Evolutionary conservation across 1,140 invertebrate species (phyloP).

Genomic region (Maconellicoccus hirsutus): DNA sequence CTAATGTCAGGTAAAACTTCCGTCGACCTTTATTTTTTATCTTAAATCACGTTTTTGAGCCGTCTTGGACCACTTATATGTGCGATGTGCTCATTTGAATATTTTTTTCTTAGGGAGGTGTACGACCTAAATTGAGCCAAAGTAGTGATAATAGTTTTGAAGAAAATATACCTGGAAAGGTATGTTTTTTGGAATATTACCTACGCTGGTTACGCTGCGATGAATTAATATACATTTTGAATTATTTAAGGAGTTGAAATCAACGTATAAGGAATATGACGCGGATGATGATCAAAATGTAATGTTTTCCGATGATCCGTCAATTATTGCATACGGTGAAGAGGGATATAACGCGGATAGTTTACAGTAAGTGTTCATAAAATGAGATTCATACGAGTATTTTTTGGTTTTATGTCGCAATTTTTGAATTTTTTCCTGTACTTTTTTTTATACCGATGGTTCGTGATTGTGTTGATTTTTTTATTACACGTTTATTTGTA

Average conservation of each 20-base stretch:
- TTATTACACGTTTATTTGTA: too few relatives aligned
- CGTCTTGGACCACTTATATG: too few relatives aligned
- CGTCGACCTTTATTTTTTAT: too few relatives aligned
- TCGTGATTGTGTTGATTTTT: too few relatives aligned
- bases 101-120: neutral
- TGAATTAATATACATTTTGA: too few relatives aligned
- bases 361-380: neutral
- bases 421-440: neutral
- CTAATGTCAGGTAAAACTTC: too few relatives aligned
- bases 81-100: too few relatives aligned
- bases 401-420: neutral
- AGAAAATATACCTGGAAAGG: slow-evolving; percentile 10
- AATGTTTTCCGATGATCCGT: slow-evolving; percentile 1
- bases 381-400: neutral
- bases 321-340: neutral
- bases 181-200: too few relatives aligned
- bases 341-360: neutral
- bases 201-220: too few relatives aligned
- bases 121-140: neutral
- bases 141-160: slow-evolving; percentile 13
- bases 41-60: too few relatives aligned
- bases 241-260: neutral
- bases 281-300: slow-evolving; percentile 4
- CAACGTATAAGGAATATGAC: neutral
- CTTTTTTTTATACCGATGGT: neutral